Evolutionary conservation across 1,140 invertebrate species (phyloP), one percentile per base, ranked within the genome.

Genomic region (Drosophila watanabei): DNA sequence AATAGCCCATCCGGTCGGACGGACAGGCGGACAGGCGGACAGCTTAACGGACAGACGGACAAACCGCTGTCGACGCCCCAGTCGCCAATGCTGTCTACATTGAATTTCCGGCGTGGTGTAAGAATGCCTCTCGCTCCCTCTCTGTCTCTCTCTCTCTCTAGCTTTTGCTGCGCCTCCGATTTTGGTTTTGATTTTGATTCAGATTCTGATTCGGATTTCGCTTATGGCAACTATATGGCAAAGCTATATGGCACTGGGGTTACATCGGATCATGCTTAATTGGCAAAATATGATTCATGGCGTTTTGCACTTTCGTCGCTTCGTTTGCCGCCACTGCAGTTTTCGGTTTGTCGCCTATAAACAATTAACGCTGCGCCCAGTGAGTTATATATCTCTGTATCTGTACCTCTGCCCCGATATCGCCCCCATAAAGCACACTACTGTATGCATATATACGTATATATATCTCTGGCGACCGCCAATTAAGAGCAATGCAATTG

Each of bases 281-380:
- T 90, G 81, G 86, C 85, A 89, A 78, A 89, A 89, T 89, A 72
- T 89, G 86, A 89, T 89, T 90, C 85, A 89, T 89, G 85, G 85
- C 85, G 86, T 89, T 79, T 63, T 88, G 85, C 78, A 88, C 85
- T 83, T 88, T 88, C 73, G 45, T 48, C 49, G 66, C 76, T 57
- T 51, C 43, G 46, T 58, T 77, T 73, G 69, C 80, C 48, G 59
- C 20, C 73, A 48, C 54, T 71, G 82, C 64, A 75, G 24, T 75
- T 76, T 76, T 41, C 56, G 16, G 18, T 63, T 51, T 68, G 75
- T 70, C 57, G 75, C 48, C 64, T 45, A 61, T 78, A 68, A 68
- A 69, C 75, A 76, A 76, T 78, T 77, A 79, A 70, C 57, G 49
- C 43, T 43, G 48, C 66, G 39, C 32, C 32, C 35, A 57, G 41